Evolutionary conservation across 2,888 invertebrate species (phyloP).

Genomic region (Hypena proboscidalis): DNA sequence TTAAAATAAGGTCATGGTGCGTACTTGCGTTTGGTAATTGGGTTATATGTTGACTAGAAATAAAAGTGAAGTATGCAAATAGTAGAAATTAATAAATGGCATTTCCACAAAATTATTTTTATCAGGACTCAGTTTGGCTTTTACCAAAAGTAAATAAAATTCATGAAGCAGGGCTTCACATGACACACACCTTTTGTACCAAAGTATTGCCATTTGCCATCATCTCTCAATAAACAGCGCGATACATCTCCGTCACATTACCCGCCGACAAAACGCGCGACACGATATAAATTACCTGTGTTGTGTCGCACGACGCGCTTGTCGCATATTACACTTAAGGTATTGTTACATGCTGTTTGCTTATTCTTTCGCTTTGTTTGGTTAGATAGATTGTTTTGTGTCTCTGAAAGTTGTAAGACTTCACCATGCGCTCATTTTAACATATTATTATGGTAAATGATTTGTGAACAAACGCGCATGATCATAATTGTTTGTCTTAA

Average conservation of each 20-base stretch:
- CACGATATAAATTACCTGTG: conserved; percentile 47
- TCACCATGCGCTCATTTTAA: not conserved
- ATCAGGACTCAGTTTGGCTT: too few relatives aligned
- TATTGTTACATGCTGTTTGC: conserved; percentile 57
- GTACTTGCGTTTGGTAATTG: too few relatives aligned
- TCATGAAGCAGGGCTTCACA: too few relatives aligned
- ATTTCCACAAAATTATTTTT: too few relatives aligned
- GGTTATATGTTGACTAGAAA: too few relatives aligned
- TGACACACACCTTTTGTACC: too few relatives aligned
- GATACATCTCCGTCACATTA: conserved; percentile 11
- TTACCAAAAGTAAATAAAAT: too few relatives aligned
- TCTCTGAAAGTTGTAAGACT: not conserved
- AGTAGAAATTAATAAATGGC: too few relatives aligned
- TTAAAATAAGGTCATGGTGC: too few relatives aligned
- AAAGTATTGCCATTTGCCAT: not conserved
- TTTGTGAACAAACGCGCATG: not conserved
- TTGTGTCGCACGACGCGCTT: conserved; percentile 59
- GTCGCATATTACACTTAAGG: conserved; percentile 54
- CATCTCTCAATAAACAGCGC: conserved; percentile 20
- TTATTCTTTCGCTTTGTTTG: conserved; percentile 42
- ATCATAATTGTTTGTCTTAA: too few relatives aligned
- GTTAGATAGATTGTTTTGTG: conserved; percentile 27
- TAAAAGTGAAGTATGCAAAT: too few relatives aligned
- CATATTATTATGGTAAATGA: not conserved
- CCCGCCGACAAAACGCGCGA: conserved; percentile 29